Conservation (phyloP, 2,113 vertebrate species). For the Poeciliopsis prolifica region DNA sequence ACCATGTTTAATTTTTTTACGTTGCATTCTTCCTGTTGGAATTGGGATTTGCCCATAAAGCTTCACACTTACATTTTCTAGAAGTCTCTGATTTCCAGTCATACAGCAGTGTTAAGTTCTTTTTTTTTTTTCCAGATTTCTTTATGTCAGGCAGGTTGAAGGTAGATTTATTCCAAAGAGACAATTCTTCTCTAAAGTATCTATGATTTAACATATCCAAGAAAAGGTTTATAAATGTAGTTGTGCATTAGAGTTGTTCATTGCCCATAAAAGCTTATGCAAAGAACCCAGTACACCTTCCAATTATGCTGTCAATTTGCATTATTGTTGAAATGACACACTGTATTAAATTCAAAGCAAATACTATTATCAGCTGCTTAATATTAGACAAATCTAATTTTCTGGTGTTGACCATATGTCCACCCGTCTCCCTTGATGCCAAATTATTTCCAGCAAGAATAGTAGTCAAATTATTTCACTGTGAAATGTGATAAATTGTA, state of each 20-base stretch:
- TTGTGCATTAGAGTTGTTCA: not conserved
- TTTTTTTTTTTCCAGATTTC: not conserved
- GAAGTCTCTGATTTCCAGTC: not conserved
- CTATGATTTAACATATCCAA: not conserved
- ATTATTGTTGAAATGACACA: not conserved
- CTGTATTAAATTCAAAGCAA: not conserved
- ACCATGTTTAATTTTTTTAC: not conserved
- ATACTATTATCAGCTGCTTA: not conserved
- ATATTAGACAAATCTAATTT: not conserved
- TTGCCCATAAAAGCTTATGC: not conserved
- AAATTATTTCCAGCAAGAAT: not conserved
- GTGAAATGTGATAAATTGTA: not conserved
- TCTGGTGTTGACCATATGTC: not conserved
- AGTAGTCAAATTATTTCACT: not conserved
- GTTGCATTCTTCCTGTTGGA: not conserved
- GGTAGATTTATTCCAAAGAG: not conserved
- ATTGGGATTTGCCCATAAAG: conserved; percentile 26
- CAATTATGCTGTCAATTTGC: not conserved
- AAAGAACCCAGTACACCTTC: not conserved
- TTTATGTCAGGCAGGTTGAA: too few relatives aligned
- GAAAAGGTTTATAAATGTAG: not conserved
- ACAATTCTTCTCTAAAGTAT: too few relatives aligned
- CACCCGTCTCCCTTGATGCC: not conserved
- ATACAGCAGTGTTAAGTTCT: conserved; percentile 44
- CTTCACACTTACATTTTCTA: conserved; percentile 11